Conservation (phyloP, 2,888 invertebrate species). For the Hypomecis atomaria region DNA sequence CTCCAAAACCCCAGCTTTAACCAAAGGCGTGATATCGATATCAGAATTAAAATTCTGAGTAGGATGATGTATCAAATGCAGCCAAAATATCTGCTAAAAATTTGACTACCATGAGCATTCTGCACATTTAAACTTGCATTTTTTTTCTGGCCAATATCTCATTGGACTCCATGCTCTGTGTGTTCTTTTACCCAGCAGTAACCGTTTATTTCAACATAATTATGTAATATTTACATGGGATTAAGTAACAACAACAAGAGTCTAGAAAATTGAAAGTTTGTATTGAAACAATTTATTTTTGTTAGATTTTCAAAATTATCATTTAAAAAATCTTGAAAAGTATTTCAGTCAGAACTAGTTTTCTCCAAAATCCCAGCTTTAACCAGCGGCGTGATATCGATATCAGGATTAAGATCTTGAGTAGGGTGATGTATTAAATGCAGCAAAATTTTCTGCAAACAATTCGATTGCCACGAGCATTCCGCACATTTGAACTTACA, state of each 20-base stretch:
- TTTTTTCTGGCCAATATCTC: background rate
- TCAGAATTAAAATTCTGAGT: conserved; percentile 57
- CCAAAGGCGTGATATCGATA: conserved; percentile 56
- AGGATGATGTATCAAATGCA: conserved; percentile 75
- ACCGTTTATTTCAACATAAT: no score
- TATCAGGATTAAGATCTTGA: conserved; percentile 55
- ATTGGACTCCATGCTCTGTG: conserved; percentile 1
- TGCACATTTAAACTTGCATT: conserved; percentile 52
- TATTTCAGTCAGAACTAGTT: no score
- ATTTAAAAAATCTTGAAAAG: no score
- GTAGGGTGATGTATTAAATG: conserved; percentile 75
- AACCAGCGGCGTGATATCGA: conserved; percentile 56
- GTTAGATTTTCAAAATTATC: no score
- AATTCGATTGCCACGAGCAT: conserved; percentile 60
- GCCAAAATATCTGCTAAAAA: conserved; percentile 53
- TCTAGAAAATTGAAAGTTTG: no score
- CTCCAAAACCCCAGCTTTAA: conserved; percentile 43
- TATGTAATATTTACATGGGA: no score
- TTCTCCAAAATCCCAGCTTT: conserved; percentile 43
- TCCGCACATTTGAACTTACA: conserved; percentile 53
- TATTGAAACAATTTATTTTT: no score
- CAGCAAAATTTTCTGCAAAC: conserved; percentile 57
- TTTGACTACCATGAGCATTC: conserved; percentile 61
- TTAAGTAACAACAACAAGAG: no score
- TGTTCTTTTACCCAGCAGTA: no score